These are phyloP conservation scores for Eremophila alpestris DNA, from an alignment of 2,797 vertebrate genomes.

Conservation along the genomic window DNA sequence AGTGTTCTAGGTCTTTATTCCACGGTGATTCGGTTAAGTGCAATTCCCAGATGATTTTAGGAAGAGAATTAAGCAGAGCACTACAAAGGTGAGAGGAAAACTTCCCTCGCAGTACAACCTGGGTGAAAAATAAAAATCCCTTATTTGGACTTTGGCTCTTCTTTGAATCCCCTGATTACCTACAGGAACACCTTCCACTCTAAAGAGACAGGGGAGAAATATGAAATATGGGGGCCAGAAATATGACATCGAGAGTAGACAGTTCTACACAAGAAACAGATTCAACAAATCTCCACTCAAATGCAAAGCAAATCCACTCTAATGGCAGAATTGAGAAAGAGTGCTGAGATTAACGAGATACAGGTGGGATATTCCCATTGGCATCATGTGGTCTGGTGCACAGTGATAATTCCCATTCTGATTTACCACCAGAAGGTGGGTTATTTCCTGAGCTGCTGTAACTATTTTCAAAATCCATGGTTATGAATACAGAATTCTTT, in stretches of 20 bases:
- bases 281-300: background rate
- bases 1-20: background rate
- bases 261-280: background rate
- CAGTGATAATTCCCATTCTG: too few relatives aligned
- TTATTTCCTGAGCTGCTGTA: background rate
- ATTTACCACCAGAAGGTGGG: background rate
- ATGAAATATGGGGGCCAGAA: background rate
- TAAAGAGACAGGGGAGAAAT: background rate
- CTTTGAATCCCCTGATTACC: background rate
- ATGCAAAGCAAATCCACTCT: background rate
- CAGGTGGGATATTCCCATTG: background rate
- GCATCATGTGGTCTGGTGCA: background rate
- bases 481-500: background rate
- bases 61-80: background rate
- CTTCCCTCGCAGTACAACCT: background rate
- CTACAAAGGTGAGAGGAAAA: background rate
- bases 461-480: background rate
- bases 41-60: background rate
- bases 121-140: rapidly evolving
- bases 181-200: background rate
- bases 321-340: background rate
- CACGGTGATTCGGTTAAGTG: background rate
- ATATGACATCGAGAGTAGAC: background rate
- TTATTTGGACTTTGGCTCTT: background rate
- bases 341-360: background rate